These are phyloP conservation scores for Ceramica pisi DNA, from an alignment of 2,888 invertebrate species.

Conservation along the genomic window DNA sequence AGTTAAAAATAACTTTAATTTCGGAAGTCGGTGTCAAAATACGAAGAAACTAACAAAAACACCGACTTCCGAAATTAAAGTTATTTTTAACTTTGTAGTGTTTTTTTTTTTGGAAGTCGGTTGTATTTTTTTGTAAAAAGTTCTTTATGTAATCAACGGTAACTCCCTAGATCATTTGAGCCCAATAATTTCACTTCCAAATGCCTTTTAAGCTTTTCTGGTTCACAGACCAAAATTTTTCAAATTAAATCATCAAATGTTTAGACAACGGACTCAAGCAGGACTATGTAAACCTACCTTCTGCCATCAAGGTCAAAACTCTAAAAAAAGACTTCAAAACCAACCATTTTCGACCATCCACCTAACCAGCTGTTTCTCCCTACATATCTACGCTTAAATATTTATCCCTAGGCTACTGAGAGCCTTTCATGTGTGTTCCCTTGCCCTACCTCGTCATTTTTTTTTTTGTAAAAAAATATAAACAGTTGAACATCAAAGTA, in stretches of 20 bases:
- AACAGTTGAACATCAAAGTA: conserved; percentile 79
- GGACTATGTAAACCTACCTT: neutral
- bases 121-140: too few relatives aligned
- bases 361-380: conserved; percentile 58
- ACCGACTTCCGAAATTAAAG: too few relatives aligned
- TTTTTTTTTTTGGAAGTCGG: too few relatives aligned
- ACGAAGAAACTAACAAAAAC: too few relatives aligned
- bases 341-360: conserved; percentile 14
- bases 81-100: too few relatives aligned
- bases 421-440: conserved; percentile 69
- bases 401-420: conserved; percentile 59
- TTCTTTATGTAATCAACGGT: too few relatives aligned
- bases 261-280: neutral
- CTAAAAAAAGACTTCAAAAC: conserved; percentile 22
- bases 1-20: too few relatives aligned
- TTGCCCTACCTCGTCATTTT: conserved; percentile 69
- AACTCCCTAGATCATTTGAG: too few relatives aligned
- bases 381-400: conserved; percentile 60
- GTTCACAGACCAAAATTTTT: neutral
- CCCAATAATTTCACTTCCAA: too few relatives aligned
- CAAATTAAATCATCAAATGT: neutral
- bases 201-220: neutral
- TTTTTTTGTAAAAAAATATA: conserved; percentile 68
- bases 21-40: too few relatives aligned
- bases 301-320: conserved; percentile 32